phyloP scores from a whole-genome alignment of 2,113 vertebrate species.

The Zapus hudsonius region DNA sequence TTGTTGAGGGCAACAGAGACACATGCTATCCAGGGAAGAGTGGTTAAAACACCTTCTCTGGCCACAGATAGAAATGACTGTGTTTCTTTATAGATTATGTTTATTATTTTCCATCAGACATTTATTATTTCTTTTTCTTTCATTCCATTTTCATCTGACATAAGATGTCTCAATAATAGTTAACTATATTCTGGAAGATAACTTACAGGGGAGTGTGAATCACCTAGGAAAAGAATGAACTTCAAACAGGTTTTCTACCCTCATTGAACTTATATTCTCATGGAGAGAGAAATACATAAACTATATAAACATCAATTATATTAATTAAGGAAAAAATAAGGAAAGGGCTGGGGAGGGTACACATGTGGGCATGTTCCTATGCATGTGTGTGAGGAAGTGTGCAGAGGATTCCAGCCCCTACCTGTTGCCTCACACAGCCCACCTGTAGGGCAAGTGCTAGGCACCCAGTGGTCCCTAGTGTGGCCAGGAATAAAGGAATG shows the following conservation, averaged over 20 bases:
- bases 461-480: background rate
- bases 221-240: background rate
- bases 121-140: background rate
- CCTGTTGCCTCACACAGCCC: background rate
- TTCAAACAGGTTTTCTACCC: background rate
- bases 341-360: background rate
- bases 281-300: constrained; percentile 11
- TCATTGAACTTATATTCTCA: background rate
- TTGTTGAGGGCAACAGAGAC: background rate
- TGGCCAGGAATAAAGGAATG: background rate
- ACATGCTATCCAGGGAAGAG: background rate
- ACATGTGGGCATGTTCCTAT: background rate
- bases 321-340: background rate
- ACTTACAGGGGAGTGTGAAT: background rate
- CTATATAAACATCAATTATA: background rate
- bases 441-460: background rate
- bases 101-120: background rate
- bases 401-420: background rate
- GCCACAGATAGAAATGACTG: background rate
- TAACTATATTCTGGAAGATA: background rate
- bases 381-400: background rate
- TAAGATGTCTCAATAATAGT: background rate
- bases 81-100: background rate
- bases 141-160: background rate
- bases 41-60: background rate